Conservation (phyloP, 2,113 vertebrate genomes). For the Neogobius melanostomus region DNA sequence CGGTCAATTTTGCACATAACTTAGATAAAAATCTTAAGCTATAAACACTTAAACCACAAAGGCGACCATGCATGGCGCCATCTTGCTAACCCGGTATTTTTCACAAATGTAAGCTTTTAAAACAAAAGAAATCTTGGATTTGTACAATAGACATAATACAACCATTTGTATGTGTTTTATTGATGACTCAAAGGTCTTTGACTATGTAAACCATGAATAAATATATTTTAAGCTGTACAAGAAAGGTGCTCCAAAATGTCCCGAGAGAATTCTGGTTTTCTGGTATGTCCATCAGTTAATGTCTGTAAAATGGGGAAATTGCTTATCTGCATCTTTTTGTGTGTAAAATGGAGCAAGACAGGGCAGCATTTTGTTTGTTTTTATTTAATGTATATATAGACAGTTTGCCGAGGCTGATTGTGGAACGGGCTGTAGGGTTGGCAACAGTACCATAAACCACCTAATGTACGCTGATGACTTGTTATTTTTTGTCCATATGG, state of each 20-base stretch:
- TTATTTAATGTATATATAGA: background rate
- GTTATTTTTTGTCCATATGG: background rate
- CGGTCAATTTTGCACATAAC: no score
- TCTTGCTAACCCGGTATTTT: no score
- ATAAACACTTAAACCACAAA: no score
- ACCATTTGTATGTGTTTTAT: background rate
- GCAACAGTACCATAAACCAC: background rate
- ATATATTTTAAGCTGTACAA: background rate
- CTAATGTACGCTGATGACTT: background rate
- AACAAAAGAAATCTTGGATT: no score
- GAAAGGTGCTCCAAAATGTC: background rate
- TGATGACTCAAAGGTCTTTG: background rate
- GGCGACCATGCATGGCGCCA: no score
- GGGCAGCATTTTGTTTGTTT: background rate
- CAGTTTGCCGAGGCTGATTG: background rate
- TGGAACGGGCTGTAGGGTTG: background rate
- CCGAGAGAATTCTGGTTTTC: background rate
- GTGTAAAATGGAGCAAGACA: background rate
- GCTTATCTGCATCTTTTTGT: background rate
- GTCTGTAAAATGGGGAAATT: slow-evolving; percentile 3
- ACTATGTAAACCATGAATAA: background rate
- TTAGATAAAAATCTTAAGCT: no score
- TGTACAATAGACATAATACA: no score
- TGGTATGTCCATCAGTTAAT: slow-evolving; percentile 4
- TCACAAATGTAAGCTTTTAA: no score